A percentile compares a stretch with the other conserved stretches of the same genome.
Conservation (phyloP, 2,797 vertebrate genomes). For the Craterocephalus amniculus region DNA sequence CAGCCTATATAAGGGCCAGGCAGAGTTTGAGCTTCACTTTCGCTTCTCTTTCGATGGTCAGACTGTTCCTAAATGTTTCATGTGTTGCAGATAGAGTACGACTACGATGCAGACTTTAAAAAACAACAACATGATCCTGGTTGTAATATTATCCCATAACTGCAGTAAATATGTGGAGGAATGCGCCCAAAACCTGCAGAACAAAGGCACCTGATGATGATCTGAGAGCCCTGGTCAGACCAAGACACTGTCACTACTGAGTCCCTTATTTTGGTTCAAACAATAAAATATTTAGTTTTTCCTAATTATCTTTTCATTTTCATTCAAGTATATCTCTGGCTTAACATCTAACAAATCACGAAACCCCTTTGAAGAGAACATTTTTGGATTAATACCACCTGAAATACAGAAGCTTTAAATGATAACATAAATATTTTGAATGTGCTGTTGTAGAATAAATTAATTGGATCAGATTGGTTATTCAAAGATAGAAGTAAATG, state of each 20-base stretch:
- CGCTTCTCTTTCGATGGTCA: not conserved
- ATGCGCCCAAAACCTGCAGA: not conserved
- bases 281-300: not conserved
- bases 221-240: too few species aligned
- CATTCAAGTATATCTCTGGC: not conserved
- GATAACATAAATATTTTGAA: not conserved
- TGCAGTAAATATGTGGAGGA: not conserved
- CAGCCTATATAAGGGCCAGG: not conserved
- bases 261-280: not conserved
- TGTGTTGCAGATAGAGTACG: not conserved
- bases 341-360: not conserved
- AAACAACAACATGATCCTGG: not conserved
- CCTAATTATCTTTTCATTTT: too few species aligned
- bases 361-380: not conserved
- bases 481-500: not conserved
- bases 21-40: not conserved
- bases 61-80: not conserved
- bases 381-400: not conserved
- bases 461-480: too few species aligned
- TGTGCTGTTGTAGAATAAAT: too few species aligned
- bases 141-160: not conserved
- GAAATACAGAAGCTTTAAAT: not conserved
- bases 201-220: too few species aligned
- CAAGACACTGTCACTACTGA: too few species aligned
- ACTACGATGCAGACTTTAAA: too few species aligned